A percentile compares a stretch with the other conserved stretches of the same genome.
Conservation (phyloP, 2,797 vertebrate genomes). For the Lates japonicus region DNA sequence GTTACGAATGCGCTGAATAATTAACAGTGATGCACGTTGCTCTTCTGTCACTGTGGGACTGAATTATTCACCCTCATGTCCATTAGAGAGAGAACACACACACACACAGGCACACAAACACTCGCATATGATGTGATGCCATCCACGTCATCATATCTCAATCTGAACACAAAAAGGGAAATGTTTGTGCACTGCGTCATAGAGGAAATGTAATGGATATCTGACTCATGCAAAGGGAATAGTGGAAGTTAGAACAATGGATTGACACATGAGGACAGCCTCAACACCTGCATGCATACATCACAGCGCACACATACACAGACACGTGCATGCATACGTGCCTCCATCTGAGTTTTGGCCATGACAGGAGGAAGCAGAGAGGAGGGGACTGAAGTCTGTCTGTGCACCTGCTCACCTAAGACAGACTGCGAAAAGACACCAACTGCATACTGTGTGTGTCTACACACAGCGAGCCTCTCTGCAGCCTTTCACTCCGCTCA, state of each 20-base stretch:
- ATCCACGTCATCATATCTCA: constrained; percentile 7
- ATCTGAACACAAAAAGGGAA: constrained; percentile 35
- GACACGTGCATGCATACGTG: constrained; percentile 3
- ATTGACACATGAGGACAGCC: constrained; percentile 32
- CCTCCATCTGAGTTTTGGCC: constrained; percentile 38
- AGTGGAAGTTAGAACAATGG: constrained; percentile 43
- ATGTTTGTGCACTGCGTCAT: constrained; percentile 9
- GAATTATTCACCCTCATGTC: constrained; percentile 78
- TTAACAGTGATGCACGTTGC: constrained; percentile 75
- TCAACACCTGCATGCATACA: constrained; percentile 27
- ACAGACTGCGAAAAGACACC: constrained; percentile 67
- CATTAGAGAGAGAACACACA: constrained; percentile 46
- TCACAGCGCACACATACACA: not conserved
- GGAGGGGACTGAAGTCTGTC: constrained; percentile 50
- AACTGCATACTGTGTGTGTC: constrained; percentile 54
- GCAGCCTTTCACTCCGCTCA: constrained; percentile 33
- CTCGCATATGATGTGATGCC: constrained; percentile 20
- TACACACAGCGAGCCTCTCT: constrained; percentile 39
- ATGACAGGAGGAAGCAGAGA: constrained; percentile 47
- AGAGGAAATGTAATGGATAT: constrained; percentile 31
- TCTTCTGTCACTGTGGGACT: constrained; percentile 72
- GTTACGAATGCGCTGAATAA: constrained; percentile 77
- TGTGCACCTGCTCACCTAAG: constrained; percentile 70
- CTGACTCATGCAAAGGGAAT: constrained; percentile 31
- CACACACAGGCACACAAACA: constrained; percentile 9